phyloP scores from a whole-genome alignment of 2,888 invertebrate genomes.

The Mesochorus sp. region DNA sequence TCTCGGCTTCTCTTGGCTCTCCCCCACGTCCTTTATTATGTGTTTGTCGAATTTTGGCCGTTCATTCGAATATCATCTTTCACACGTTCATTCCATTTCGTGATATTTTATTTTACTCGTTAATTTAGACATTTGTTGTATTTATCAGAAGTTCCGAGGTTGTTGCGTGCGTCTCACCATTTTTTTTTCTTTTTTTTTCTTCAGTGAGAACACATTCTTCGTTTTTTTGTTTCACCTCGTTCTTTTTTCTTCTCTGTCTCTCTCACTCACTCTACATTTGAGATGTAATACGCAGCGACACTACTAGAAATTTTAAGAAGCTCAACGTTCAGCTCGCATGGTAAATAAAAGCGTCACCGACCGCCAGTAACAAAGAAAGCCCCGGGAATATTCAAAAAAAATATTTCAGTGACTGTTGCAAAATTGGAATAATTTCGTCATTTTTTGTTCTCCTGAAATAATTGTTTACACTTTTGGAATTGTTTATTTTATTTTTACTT shows the following conservation, averaged over 20 bases:
- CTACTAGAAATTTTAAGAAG: background rate
- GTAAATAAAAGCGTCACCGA: too few relatives aligned
- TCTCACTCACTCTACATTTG: slow-evolving; percentile 6
- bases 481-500: too few relatives aligned
- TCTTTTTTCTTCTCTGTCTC: slow-evolving; percentile 26
- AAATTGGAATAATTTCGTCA: too few relatives aligned
- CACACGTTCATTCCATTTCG: slow-evolving; percentile 70
- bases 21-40: slow-evolving; percentile 63
- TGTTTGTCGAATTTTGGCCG: slow-evolving; percentile 65
- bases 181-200: too few relatives aligned
- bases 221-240: slow-evolving; percentile 36
- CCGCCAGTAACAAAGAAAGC: too few relatives aligned
- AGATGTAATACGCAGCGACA: slow-evolving; percentile 27
- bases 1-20: too few relatives aligned
- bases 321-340: too few relatives aligned
- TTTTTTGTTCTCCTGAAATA: too few relatives aligned
- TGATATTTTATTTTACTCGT: slow-evolving; percentile 68
- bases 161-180: slow-evolving; percentile 74
- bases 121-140: slow-evolving; percentile 76
- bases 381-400: too few relatives aligned
- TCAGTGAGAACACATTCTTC: slow-evolving; percentile 57
- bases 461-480: too few relatives aligned
- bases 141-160: slow-evolving; percentile 70
- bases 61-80: slow-evolving; percentile 67
- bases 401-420: too few relatives aligned